A percentile compares a stretch with the other conserved stretches of the same genome.
Evolutionary conservation across 1,140 invertebrate species (phyloP).

Genomic region (Bombus sibiricus): DNA sequence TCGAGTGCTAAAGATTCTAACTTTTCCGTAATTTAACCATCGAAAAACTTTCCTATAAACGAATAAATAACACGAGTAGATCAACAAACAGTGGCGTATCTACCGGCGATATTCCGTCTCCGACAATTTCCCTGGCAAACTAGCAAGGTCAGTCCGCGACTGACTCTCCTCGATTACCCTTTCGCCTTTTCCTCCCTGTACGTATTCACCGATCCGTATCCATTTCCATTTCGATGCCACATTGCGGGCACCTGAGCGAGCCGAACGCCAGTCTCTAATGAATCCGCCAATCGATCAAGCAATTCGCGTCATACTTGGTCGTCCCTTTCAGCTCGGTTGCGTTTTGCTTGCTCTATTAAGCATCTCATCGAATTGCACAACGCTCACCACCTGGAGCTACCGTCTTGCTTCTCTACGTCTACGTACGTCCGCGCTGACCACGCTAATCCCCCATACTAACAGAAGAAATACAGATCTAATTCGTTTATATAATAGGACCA

Average conservation of each 20-base stretch:
- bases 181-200: not conserved
- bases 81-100: not conserved
- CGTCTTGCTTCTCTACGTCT: not conserved
- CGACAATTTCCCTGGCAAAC: not conserved
- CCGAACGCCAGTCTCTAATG: slow-evolving; percentile 12
- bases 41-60: no score
- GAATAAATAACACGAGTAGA: not conserved
- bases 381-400: not conserved
- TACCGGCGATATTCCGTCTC: not conserved
- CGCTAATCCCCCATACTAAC: not conserved
- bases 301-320: not conserved
- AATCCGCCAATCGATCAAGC: slow-evolving; percentile 58
- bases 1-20: not conserved
- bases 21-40: no score
- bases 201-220: slow-evolving; percentile 8
- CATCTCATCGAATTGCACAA: slow-evolving; percentile 34
- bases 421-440: not conserved
- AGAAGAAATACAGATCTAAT: not conserved
- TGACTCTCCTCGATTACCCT: slow-evolving; percentile 11
- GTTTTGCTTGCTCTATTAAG: slow-evolving; percentile 51
- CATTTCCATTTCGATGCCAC: slow-evolving; percentile 7
- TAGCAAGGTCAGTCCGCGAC: not conserved
- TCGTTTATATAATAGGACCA: not conserved
- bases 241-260: not conserved
- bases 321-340: slow-evolving; percentile 28